A percentile compares a stretch with the other conserved stretches of the same genome.
phyloP scores from a whole-genome alignment of 2,888 invertebrate genomes.

The Sesia bembeciformis region DNA sequence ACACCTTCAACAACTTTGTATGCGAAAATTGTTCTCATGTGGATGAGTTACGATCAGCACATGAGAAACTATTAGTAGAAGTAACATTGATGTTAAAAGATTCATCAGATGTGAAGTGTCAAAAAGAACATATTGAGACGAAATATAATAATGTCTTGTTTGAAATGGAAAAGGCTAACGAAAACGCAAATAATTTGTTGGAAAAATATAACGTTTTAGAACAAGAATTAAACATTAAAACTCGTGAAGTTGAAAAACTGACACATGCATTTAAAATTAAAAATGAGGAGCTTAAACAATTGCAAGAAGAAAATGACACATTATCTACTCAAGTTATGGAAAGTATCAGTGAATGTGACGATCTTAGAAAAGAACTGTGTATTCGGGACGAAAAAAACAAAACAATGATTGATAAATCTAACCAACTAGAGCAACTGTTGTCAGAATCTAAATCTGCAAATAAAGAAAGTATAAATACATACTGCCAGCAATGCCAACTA shows the following conservation, averaged over 20 bases:
- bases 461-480: conserved; percentile 1
- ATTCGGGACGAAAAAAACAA: conserved; percentile 25
- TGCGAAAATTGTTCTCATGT: conserved; percentile 18
- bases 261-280: conserved; percentile 23
- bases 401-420: conserved; percentile 24
- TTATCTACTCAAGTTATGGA: conserved; percentile 76
- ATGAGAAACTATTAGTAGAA: conserved; percentile 18
- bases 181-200: conserved; percentile 27
- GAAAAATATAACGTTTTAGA: conserved; percentile 35
- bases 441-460: conserved; percentile 10
- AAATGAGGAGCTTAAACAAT: conserved; percentile 29
- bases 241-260: conserved; percentile 29
- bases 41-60: background rate
- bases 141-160: conserved; percentile 38
- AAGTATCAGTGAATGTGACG: conserved; percentile 68
- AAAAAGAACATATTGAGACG: conserved; percentile 33
- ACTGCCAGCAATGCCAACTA: conserved; percentile 26
- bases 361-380: conserved; percentile 49
- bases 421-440: conserved; percentile 11
- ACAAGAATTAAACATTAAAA: conserved; percentile 30
- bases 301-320: conserved; percentile 69
- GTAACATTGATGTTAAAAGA: conserved; percentile 24
- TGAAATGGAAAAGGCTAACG: conserved; percentile 36
- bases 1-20: background rate
- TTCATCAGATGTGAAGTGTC: conserved; percentile 20